Base-by-base conservation (phyloP, 92 coral and sea anemone genomes). In the Zoanthus sansibaricus region DNA sequence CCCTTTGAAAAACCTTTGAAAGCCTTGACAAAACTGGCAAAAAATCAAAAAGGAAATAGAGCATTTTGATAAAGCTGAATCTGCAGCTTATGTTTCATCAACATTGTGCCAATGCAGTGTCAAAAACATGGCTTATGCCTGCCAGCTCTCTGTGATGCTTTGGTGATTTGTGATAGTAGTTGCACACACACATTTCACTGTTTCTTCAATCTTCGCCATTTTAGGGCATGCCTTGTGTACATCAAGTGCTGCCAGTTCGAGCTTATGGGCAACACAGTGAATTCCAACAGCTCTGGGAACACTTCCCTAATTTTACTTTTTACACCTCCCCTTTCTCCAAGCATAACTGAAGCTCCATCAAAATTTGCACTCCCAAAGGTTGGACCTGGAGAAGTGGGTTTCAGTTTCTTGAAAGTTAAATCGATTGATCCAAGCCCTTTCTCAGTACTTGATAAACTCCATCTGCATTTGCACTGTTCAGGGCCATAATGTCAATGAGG, bases 201-300 rank as follows among this genome's bases (percentile, higher is more conserved):
- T 69, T 1, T 37, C 42, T 3, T 37, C 42, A 37, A 37, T 1
- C 4, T 37, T 37, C 4, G 42, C 42, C 42, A 89, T 72, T 76
- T 84, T 18, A 9, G 77, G 62, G 61, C 88, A 78, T 44, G 92
- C 77, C 33, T 84, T 89, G 77, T 44, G 84, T 72, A 86, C 86
- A 85, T 89, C 89, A 7, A 89, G 88, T 17, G 77, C 89, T 64
- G 92, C 92, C 62, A 89, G 82, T 51, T 89, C 89, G 6, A 89
- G 89, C 10, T 79, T 89, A 71, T 71, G 89, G 84, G 92, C 89
- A 0, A 89, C 89, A 78, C 89, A 89, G 82, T 89, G 89, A 78
- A 71, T 89, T 56, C 88, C 89, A 3, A 86, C 70, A 18, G 79
- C 87, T 48, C 71, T 20, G 76, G 74, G 9, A 86, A 77, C 10